Conservation (phyloP, 2,113 vertebrate species). For the Notechis scutatus region DNA sequence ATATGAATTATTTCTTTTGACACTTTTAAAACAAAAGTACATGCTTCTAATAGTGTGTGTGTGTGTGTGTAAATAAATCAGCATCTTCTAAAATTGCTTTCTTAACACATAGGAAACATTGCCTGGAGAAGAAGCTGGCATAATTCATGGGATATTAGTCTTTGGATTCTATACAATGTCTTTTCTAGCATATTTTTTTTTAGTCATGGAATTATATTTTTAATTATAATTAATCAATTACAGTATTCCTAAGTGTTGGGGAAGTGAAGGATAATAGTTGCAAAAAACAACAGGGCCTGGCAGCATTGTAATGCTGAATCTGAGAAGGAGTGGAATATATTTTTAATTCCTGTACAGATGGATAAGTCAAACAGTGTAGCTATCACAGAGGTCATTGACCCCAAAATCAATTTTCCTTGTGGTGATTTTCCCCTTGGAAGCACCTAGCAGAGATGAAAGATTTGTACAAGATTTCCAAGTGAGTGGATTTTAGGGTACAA, state of each 20-base stretch:
- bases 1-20: not conserved
- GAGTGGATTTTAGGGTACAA: slow-evolving; percentile 54
- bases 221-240: slow-evolving; percentile 22
- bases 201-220: slow-evolving; percentile 41
- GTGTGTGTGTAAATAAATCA: slow-evolving; percentile 5
- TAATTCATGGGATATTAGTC: slow-evolving; percentile 35
- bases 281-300: slow-evolving; percentile 21
- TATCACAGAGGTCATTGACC: slow-evolving; percentile 59
- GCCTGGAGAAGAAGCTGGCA: slow-evolving; percentile 22
- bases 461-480: slow-evolving; percentile 63
- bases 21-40: not conserved
- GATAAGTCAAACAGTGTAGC: slow-evolving; percentile 32
- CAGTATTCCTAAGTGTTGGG: slow-evolving; percentile 15
- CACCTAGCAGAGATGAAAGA: slow-evolving; percentile 60
- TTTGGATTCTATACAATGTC: slow-evolving; percentile 49
- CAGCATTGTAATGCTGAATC: slow-evolving; percentile 32
- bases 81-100: slow-evolving; percentile 24
- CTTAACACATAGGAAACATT: slow-evolving; percentile 40
- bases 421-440: slow-evolving; percentile 75
- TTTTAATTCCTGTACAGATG: slow-evolving; percentile 49
- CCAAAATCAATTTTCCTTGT: slow-evolving; percentile 73
- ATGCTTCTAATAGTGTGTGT: not conserved
- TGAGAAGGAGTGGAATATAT: slow-evolving; percentile 35
- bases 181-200: slow-evolving; percentile 46
- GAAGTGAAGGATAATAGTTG: slow-evolving; percentile 51